phyloP scores from a whole-genome alignment of 2,797 vertebrate species.

The Squalus acanthias region DNA sequence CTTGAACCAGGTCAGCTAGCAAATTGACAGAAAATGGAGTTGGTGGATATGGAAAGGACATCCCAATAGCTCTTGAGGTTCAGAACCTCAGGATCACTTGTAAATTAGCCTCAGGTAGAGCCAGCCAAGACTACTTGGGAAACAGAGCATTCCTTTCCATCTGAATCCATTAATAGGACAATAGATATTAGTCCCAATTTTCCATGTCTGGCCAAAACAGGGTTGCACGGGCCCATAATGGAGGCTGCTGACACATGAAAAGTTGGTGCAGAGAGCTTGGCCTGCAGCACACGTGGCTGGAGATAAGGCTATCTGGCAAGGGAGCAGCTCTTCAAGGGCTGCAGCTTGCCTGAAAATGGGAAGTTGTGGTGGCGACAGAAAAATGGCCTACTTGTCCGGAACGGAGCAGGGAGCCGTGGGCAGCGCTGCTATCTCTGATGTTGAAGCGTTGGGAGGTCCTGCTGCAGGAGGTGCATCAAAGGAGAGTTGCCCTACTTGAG shows the following conservation, averaged over 20 bases:
- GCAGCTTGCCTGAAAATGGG: not conserved
- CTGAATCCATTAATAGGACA: not conserved
- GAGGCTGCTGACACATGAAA: not conserved
- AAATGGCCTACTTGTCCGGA: not conserved
- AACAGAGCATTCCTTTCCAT: not conserved
- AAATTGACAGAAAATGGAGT: too few relatives aligned
- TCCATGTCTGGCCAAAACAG: not conserved
- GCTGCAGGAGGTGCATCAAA: not conserved
- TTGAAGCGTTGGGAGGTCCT: not conserved
- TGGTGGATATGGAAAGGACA: too few relatives aligned
- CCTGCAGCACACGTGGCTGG: not conserved
- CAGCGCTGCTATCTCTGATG: not conserved
- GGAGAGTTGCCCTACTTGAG: not conserved
- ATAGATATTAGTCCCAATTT: not conserved
- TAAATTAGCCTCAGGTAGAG: not conserved
- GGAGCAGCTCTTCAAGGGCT: not conserved
- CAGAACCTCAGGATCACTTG: not conserved
- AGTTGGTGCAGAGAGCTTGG: not conserved
- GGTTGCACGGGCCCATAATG: not conserved
- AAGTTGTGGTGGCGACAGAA: not conserved
- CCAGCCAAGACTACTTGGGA: not conserved
- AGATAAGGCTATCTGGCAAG: not conserved
- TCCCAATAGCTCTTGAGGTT: too few relatives aligned
- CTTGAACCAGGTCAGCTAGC: too few relatives aligned
- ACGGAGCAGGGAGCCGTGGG: not conserved